Base-by-base conservation (phyloP, 2,888 invertebrate genomes). In the Microctonus hyperodae region DNA sequence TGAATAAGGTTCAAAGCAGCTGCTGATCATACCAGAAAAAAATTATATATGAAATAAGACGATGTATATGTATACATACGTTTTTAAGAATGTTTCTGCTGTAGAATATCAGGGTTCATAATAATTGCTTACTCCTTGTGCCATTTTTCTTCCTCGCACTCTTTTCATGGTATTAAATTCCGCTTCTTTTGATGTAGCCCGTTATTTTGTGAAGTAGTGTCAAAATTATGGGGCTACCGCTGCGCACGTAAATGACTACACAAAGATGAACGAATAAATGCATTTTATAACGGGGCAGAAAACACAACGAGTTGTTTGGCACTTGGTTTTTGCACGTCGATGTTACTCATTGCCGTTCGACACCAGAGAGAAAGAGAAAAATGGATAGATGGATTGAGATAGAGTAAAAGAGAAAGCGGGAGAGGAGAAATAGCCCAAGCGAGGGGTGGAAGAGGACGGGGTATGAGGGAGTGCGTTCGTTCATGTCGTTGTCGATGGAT, bases 261-360 rank as follows among this genome's bases (percentile, higher is more conserved):
- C 57, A 57, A 57, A 37, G 37, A 37, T 37, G 13, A 44, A 59
- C 61, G 60, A 55, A 56, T 66, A 66, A 58, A 53, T 33, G 58
- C 40, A 25, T 31, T 53, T 51, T 68, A 72, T 72, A 72, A 70
- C 68, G 16, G 48, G n/a, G 23, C 31, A 51, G 72, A 67, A 66
- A 73, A 70, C 69, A 70, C 71, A 71, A 71, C 65, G 70, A 68
- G 71, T 72, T 70, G 75, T 73, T 76, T 70, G 73, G 63, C 73
- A 60, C 72, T 73, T 76, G 70, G 74, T 72, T 75, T 73, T 44
- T 76, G 73, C 72, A 70, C 71, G 72, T 74, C 68, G 66, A 70
- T 68, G 73, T 78, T 75, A 75, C 77, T 78, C 77, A 76, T 76
- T 74, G 75, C 73, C 70, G 71, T 74, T 70, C 71, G 63, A 62